Evolutionary conservation across 2,113 vertebrate species (phyloP), one percentile per base, ranked within the genome.

Genomic region (Xiphophorus maculatus): DNA sequence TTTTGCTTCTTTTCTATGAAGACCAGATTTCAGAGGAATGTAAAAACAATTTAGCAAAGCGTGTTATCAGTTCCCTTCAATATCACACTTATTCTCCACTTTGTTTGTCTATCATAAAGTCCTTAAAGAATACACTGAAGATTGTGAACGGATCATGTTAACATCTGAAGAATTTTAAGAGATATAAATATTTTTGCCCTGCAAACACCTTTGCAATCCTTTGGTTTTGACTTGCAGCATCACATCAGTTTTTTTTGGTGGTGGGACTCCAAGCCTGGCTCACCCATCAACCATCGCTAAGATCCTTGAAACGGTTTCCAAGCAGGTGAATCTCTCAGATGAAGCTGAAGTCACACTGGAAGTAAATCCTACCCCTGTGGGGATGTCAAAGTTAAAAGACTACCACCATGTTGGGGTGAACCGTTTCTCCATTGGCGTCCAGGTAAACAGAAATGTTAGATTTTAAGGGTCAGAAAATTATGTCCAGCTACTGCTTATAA

Each of bases 241-340:
- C 83, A 94, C 94, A 2, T 98, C 97, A 0, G 94, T 99, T 28
- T 98, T 97, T 85, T 98, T 99, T 0, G 97, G 97, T 0, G 97
- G 97, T 1, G 97, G 98, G 22, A 98, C 97, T 25, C 97, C 98
- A 0, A 98, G 97, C 74, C 90, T 98, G 87, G 96, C 97, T 71
- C 95, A 84, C 28, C 96, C 97, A 0, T 68, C 62, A 19, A 96
- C 96, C 0, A 73, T 98, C 0, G 92, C 87, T 0, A 94, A 93
- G 0, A 79, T 99, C 71, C 72, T 99, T 61, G 95, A 98, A 61
- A 93, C 92, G 0, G 84, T 96, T 7, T 94, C 95, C 0, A 91
- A 76, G 37, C 66, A 63, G 3, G 68, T 77, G 2, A 71, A 71
- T 30, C 89, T 98, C 60, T 88, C 92, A 0, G 68, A 86, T 0